Evolutionary conservation across 1,140 invertebrate genomes (phyloP), one percentile per base, ranked within the genome.

Genomic region (Contarinia nasturtii): DNA sequence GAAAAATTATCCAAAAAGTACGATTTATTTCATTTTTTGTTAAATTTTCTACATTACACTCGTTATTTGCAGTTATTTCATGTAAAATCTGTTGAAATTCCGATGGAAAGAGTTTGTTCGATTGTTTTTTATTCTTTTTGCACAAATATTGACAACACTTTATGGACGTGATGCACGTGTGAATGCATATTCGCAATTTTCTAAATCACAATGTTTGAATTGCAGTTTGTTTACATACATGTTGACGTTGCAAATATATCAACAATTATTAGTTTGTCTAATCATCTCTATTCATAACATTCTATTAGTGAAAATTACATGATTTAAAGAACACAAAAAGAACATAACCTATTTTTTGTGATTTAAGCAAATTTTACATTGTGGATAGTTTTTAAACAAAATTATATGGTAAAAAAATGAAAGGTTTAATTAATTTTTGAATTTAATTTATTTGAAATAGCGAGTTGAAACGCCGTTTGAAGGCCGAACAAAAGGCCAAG

Each of bases 381-480:
- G 19, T 20, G 15, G 10, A 10, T 5, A 20, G 2, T 38, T 7
- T 18, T 8, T 4, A 18, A 22, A 37, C 7, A 15, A 8, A 3
- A n/a, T 45, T 27, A 15, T 21, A 48, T 41, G 7, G 14, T 15
- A 2, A 7, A 33, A 7, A 21, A 14, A 7, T 7, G 10, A n/a
- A 12, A 40, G n/a, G n/a, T 47, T 40, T 40, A 47, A 18, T 11
- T n/a, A 18, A 38, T 11, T 10, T 3, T 36, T 52, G n/a, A 46
- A 46, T 47, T 51, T 60, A 55, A 41, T 76, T 78, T 27, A 3
- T 27, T 27, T 10, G 4, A 10, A 27, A 45, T 60, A 96, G 90
- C 78, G 92, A 97, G 67, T 68, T 87, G 46, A 97, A 97, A 67
- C 81, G 82, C 15, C 86, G 94, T 62, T 82, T 94, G 59, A 96